Evolutionary conservation across 2,797 vertebrate species (phyloP).

Genomic region (Cheirogaleus major): DNA sequence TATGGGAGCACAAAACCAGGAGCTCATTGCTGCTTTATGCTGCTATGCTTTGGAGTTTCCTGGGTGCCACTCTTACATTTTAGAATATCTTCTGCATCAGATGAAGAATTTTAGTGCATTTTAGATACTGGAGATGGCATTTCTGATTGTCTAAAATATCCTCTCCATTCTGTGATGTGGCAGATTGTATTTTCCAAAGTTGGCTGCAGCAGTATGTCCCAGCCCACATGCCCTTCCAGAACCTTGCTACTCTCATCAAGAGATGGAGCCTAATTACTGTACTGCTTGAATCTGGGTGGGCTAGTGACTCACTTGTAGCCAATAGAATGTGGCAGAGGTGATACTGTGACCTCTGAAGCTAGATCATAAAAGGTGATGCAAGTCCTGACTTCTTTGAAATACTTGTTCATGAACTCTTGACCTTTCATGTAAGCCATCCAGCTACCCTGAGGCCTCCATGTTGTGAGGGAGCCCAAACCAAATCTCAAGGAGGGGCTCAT

Average conservation of each 20-base stretch:
- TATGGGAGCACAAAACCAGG: conserved; percentile 45
- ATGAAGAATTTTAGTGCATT: conserved; percentile 2
- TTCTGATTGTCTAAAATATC: conserved; percentile 26
- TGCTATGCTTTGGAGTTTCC: neutral
- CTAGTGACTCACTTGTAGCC: neutral
- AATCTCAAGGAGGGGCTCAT: neutral
- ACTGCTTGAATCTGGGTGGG: neutral
- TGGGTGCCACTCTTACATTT: neutral
- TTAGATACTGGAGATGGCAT: neutral
- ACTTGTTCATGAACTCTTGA: neutral
- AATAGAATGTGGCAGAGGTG: neutral
- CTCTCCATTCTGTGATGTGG: neutral
- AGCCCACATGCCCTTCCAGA: neutral
- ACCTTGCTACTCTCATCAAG: neutral
- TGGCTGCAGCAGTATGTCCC: neutral
- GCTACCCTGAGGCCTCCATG: neutral
- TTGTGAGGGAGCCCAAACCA: neutral
- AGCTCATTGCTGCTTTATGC: neutral
- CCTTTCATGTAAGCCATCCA: neutral
- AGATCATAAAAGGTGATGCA: neutral
- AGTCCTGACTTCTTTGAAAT: neutral
- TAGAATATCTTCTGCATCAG: neutral
- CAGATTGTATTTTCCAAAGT: conserved; percentile 41
- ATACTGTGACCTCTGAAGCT: neutral
- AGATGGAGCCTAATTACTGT: neutral